phyloP scores from a whole-genome alignment of 1,140 invertebrate species.

The Drosophila cardini region DNA sequence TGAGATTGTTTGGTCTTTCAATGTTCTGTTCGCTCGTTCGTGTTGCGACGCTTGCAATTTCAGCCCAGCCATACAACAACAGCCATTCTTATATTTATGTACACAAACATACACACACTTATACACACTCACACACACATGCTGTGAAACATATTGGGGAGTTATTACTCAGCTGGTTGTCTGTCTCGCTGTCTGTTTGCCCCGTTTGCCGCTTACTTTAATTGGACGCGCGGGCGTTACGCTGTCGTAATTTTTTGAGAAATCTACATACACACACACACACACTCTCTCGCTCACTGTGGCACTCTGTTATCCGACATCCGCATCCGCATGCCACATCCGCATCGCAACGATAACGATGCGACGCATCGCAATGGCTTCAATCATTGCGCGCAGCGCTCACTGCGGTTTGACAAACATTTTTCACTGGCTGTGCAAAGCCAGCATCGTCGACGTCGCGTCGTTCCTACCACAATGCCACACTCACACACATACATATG shows the following conservation, averaged over 20 bases:
- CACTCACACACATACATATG: conserved; percentile 9
- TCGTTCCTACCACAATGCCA: conserved; percentile 13
- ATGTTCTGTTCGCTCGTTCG: conserved; percentile 72
- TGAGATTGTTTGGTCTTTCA: conserved; percentile 84
- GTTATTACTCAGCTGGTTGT: conserved; percentile 66
- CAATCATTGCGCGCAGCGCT: conserved; percentile 78
- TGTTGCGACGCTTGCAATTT: conserved; percentile 80
- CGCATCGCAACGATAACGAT: conserved; percentile 52
- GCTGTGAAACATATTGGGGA: conserved; percentile 68
- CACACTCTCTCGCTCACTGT: conserved; percentile 20
- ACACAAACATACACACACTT: conserved; percentile 26
- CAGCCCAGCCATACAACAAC: conserved; percentile 51
- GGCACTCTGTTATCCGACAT: conserved; percentile 13
- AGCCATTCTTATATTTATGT: conserved; percentile 52
- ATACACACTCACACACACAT: conserved; percentile 18
- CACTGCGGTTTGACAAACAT: conserved; percentile 81
- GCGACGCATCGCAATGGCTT: conserved; percentile 73
- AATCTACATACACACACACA: conserved; percentile 55
- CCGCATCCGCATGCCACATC: conserved; percentile 34
- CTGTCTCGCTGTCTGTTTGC: conserved; percentile 16
- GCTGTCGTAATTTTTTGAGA: conserved; percentile 77
- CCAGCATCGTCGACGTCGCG: conserved; percentile 29
- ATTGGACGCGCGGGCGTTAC: conserved; percentile 73
- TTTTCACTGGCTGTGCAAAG: conserved; percentile 77
- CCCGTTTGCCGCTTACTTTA: conserved; percentile 72